Base-by-base conservation (phyloP, 2,113 vertebrate genomes). In the Dicaeum eximium region DNA sequence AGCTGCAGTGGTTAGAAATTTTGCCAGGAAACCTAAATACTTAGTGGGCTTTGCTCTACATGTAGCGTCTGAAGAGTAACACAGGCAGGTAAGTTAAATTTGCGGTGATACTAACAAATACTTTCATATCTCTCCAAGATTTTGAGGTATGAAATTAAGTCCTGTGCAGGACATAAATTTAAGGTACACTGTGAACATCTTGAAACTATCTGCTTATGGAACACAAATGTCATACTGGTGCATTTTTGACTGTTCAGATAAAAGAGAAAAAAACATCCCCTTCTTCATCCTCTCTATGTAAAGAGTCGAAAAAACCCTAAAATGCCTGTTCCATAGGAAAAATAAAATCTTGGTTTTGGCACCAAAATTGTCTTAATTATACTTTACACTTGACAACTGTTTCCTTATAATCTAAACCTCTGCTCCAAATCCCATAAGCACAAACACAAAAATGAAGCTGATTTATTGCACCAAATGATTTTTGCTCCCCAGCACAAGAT, bases 401-500 rank as follows among this genome's bases (percentile, higher is more conserved):
- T 98, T 98, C 97, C 96, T 97, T 90, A 96, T 94, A 88, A 84
- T 92, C 81, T 83, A 72, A 85, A 97, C 80, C 90, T 96, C 94
- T 90, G 88, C 80, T 96, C 95, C 83, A 96, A 97, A 94, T 84
- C 91, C 91, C 93, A 95, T 88, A 97, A 96, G 92, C 77, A 56
- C 84, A 92, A 95, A 93, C 79, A 93, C 65, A 90, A 94, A 96
- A 89, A 90, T 82, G 90, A 97, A 97, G 89, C 89, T 98, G 97
- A 98, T 98, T 98, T 98, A 98, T 94, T 94, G 96, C 38, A 54
- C 35, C 42, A 51, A 61, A 35, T 17, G 73, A 93, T 71, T 96
- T 97, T 95, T 96, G 80, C 95, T 95, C 95, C 72, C 62, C 61
- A 91, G 95, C 77, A 96, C 38, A 86, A 93, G 90, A 94, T 84